Evolutionary conservation across 1,140 invertebrate genomes (phyloP).

Genomic region (Sweltsa coloradensis): DNA sequence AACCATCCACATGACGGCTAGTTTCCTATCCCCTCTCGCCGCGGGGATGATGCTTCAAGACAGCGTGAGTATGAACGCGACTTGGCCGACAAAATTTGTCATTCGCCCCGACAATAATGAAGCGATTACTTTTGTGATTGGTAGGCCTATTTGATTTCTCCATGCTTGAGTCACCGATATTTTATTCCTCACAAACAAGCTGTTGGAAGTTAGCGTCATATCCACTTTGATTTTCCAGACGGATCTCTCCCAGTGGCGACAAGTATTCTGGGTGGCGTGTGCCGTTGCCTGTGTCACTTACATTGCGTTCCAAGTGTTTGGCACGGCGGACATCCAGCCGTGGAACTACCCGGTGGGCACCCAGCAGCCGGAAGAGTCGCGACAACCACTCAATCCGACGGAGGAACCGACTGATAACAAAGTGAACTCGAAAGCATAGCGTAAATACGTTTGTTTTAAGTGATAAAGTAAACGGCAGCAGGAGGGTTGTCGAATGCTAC

Average conservation of each 20-base stretch:
- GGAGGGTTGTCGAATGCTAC: no score
- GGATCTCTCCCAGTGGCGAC: conserved; percentile 53
- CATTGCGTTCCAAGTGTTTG: conserved; percentile 53
- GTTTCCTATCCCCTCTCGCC: conserved; percentile 51
- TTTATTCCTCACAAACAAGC: no score
- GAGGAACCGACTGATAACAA: no score
- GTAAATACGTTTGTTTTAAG: no score
- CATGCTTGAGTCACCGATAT: no score
- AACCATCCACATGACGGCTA: conserved; percentile 63
- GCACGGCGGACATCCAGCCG: conserved; percentile 45
- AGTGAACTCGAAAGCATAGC: no score
- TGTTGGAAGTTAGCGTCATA: no score
- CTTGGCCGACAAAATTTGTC: conserved; percentile 16
- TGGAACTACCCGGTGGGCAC: conserved; percentile 43
- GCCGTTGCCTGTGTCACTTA: conserved; percentile 52
- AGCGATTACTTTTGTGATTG: no score
- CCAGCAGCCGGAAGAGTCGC: not conserved
- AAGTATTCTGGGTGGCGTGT: conserved; percentile 53
- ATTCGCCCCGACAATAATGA: conserved; percentile 14
- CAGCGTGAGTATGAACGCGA: conserved; percentile 29
- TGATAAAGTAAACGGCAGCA: no score
- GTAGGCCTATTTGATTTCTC: no score
- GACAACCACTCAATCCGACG: not conserved
- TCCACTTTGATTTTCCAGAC: conserved; percentile 32
- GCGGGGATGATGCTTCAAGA: conserved; percentile 42